Evolutionary conservation across 2,888 invertebrate genomes (phyloP).

Genomic region (Oligia latruncula): DNA sequence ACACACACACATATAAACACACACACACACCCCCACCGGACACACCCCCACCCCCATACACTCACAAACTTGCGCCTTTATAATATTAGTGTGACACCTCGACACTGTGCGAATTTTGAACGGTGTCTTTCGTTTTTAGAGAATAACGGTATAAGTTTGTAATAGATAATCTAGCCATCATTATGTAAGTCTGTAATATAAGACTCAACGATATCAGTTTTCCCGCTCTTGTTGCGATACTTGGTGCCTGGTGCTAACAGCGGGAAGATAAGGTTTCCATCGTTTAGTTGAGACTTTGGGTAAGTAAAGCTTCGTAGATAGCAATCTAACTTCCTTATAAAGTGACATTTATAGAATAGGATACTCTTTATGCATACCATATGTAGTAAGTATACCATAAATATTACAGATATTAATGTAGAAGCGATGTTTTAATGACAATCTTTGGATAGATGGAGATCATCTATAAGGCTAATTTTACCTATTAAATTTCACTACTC

Average conservation of each 20-base stretch:
- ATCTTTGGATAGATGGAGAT: too few species aligned
- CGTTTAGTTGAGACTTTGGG: slow-evolving; percentile 10
- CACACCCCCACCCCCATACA: too few species aligned
- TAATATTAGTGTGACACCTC: neutral
- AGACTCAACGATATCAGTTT: slow-evolving; percentile 24
- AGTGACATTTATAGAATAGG: neutral
- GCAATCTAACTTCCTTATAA: neutral
- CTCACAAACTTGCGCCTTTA: too few species aligned
- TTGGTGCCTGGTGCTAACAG: neutral
- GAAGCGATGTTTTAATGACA: too few species aligned
- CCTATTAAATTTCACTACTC: neutral
- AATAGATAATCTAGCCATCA: neutral
- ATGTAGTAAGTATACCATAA: too few species aligned
- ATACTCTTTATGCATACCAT: too few species aligned
- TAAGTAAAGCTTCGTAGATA: neutral
- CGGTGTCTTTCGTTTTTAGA: neutral
- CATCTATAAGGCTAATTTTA: too few species aligned
- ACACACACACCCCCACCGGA: too few species aligned
- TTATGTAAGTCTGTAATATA: slow-evolving; percentile 12
- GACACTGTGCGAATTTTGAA: neutral
- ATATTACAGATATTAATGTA: too few species aligned
- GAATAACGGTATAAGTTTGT: neutral
- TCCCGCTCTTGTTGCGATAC: neutral
- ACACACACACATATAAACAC: too few species aligned
- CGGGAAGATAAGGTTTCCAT: slow-evolving; percentile 3